phyloP scores from a whole-genome alignment of 2,888 invertebrate genomes.

The Synanthedon tipuliformis region DNA sequence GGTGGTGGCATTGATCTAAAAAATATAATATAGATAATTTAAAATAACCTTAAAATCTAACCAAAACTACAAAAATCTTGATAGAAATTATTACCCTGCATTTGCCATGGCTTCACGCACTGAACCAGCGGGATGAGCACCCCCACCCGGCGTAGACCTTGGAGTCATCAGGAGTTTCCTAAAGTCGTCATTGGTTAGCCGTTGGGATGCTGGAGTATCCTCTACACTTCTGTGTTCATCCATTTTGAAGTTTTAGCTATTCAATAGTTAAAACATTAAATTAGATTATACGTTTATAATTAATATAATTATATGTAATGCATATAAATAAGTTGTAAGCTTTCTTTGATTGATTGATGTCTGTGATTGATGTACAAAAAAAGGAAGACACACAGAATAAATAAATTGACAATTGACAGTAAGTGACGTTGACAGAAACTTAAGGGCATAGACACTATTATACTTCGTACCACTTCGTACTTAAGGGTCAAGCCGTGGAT shows the following conservation, averaged over 20 bases:
- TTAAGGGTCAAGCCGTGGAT: too few species aligned
- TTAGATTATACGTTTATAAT: too few species aligned
- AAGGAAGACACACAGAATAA: too few species aligned
- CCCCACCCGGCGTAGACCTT: conserved; percentile 74
- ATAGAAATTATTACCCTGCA: conserved; percentile 43
- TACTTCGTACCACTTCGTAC: too few species aligned
- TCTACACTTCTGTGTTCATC: conserved; percentile 61
- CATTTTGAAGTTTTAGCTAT: conserved; percentile 34
- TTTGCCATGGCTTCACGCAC: conserved; percentile 78
- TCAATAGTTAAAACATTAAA: too few species aligned
- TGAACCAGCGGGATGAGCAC: conserved; percentile 69
- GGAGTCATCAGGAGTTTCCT: conserved; percentile 96
- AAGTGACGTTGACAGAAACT: too few species aligned
- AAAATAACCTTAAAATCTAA: not conserved
- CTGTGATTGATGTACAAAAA: too few species aligned
- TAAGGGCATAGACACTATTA: too few species aligned
- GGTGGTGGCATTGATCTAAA: conserved; percentile 61
- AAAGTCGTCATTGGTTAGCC: conserved; percentile 97
- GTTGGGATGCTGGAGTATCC: conserved; percentile 77
- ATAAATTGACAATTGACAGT: too few species aligned
- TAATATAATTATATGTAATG: too few species aligned
- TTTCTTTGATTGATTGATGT: too few species aligned
- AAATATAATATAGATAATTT: not conserved
- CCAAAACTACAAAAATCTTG: not conserved
- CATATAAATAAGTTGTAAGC: too few species aligned